These are phyloP conservation scores for Plutella xylostella DNA, from an alignment of 2,888 invertebrate genomes.

Conservation along the genomic window DNA sequence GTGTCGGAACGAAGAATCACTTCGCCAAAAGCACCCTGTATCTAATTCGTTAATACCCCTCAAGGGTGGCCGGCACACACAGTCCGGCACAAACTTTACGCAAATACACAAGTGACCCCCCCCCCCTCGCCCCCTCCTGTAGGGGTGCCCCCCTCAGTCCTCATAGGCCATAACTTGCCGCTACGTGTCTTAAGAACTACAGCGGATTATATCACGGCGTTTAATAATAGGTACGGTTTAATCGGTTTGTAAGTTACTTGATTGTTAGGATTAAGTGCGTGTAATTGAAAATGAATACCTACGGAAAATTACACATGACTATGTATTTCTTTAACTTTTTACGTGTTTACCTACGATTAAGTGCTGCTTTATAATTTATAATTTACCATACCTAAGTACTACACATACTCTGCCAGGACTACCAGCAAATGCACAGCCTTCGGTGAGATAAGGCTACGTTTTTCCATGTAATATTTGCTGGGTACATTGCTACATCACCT, in stretches of 20 bases:
- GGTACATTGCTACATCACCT: too few species aligned
- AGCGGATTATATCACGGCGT: too few species aligned
- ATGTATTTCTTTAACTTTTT: too few species aligned
- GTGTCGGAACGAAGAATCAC: not conserved
- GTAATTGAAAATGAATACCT: too few species aligned
- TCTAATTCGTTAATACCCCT: slow-evolving; percentile 28
- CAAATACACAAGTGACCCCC: slow-evolving; percentile 32
- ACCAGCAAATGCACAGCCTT: not conserved
- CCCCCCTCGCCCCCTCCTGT: slow-evolving; percentile 15
- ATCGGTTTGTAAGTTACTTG: too few species aligned
- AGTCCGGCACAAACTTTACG: slow-evolving; percentile 43
- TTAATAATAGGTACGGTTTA: too few species aligned
- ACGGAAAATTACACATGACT: too few species aligned
- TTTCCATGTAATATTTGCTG: too few species aligned
- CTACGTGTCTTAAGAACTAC: too few species aligned
- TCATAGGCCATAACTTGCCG: not conserved
- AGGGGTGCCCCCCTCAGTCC: not conserved
- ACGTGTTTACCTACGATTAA: not conserved
- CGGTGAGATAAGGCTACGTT: too few species aligned
- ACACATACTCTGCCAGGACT: not conserved
- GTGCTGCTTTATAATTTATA: not conserved
- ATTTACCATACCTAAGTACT: not conserved
- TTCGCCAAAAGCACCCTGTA: slow-evolving; percentile 28
- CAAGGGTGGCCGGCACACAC: slow-evolving; percentile 35
- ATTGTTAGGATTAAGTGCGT: too few species aligned